Conservation (phyloP, 2,888 invertebrate species). For the Himalopsyche japonica region DNA sequence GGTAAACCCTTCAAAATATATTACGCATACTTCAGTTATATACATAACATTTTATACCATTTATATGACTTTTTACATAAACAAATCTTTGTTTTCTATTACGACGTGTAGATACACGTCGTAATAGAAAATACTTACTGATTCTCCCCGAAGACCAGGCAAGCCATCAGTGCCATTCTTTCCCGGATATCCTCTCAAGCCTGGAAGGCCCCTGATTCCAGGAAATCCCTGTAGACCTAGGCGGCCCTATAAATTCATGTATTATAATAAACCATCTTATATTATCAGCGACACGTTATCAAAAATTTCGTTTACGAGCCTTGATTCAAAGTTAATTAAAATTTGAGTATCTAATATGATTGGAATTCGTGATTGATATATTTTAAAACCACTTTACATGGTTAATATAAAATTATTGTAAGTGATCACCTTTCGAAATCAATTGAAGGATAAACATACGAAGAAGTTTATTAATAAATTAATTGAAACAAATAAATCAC, state of each 20-base stretch:
- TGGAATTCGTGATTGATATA: too few species aligned
- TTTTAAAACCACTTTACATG: too few species aligned
- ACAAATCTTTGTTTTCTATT: too few species aligned
- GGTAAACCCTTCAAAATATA: conserved; percentile 50
- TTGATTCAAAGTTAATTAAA: too few species aligned
- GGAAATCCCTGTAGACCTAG: conserved; percentile 52
- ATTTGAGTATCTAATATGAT: too few species aligned
- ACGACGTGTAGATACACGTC: too few species aligned
- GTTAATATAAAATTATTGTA: too few species aligned
- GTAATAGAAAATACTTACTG: conserved; percentile 39
- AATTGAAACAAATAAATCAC: conserved; percentile 16
- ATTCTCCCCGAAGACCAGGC: conserved; percentile 54
- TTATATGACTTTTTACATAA: too few species aligned
- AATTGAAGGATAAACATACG: not conserved
- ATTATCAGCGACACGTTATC: too few species aligned
- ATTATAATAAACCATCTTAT: not conserved
- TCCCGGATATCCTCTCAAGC: conserved; percentile 52
- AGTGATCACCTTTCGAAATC: not conserved
- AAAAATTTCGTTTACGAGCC: too few species aligned
- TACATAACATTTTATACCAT: too few species aligned
- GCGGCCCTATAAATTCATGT: conserved; percentile 42
- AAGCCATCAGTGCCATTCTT: conserved; percentile 49
- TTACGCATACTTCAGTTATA: not conserved
- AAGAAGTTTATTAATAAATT: not conserved
- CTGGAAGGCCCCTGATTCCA: conserved; percentile 51